These are phyloP conservation scores for Troilus luridus DNA, from an alignment of 2,888 invertebrate genomes.

Conservation along the genomic window DNA sequence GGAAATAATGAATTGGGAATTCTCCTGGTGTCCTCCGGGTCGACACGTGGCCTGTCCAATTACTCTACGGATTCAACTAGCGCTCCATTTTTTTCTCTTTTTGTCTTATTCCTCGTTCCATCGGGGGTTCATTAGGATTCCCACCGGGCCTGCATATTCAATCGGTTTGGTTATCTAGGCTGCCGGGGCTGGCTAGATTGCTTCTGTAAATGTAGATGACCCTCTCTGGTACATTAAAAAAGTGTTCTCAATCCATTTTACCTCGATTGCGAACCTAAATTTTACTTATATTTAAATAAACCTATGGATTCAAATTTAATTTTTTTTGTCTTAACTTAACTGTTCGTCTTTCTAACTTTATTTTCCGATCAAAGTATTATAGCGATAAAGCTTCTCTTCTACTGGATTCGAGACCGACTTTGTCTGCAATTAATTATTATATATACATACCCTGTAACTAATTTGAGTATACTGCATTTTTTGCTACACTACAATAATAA, in stretches of 20 bases:
- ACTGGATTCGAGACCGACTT: too few relatives aligned
- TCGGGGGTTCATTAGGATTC: neutral
- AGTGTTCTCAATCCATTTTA: neutral
- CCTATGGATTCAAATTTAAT: too few relatives aligned
- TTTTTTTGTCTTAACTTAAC: too few relatives aligned
- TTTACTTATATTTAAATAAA: neutral
- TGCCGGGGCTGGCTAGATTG: neutral
- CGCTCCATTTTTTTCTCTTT: neutral
- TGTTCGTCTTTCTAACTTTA: too few relatives aligned
- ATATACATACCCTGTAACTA: too few relatives aligned
- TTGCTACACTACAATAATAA: too few relatives aligned
- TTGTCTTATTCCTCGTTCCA: neutral
- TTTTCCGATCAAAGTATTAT: too few relatives aligned
- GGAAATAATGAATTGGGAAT: constrained; percentile 1
- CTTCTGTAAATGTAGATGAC: neutral
- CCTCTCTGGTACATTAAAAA: neutral
- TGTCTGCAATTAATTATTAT: too few relatives aligned
- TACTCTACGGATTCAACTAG: neutral
- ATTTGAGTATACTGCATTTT: too few relatives aligned
- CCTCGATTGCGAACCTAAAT: neutral
- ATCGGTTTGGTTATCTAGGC: neutral
- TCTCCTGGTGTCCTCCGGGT: neutral
- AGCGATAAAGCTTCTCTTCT: too few relatives aligned
- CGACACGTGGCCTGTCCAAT: constrained; percentile 19
- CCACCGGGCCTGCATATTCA: neutral